These are phyloP conservation scores for Papilio demoleus DNA, from an alignment of 2,888 invertebrate genomes.

Conservation along the genomic window DNA sequence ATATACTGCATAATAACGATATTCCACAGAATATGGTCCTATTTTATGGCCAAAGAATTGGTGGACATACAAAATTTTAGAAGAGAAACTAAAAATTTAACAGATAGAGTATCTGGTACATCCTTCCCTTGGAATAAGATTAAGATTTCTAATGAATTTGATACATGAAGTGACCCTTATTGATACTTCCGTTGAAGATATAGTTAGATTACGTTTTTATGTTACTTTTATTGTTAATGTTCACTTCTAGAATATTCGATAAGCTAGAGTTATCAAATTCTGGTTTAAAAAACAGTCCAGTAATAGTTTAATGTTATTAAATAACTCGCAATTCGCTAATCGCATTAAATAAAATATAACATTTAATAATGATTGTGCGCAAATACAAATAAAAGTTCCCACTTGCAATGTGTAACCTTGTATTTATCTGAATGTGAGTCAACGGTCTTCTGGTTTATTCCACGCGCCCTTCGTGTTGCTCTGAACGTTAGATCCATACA, in stretches of 20 bases:
- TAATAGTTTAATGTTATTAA: no score
- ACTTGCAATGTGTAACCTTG: constrained; percentile 56
- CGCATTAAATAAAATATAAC: constrained; percentile 4
- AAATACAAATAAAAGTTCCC: constrained; percentile 27
- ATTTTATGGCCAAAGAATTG: no score
- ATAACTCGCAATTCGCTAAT: no score
- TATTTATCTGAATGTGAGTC: constrained; percentile 74
- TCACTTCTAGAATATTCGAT: background rate
- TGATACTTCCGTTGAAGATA: background rate
- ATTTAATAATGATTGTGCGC: constrained; percentile 19
- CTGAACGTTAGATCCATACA: constrained; percentile 55
- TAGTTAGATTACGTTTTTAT: background rate
- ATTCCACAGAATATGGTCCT: no score
- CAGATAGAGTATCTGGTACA: no score
- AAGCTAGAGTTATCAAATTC: no score
- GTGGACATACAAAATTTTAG: no score
- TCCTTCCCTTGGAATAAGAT: no score
- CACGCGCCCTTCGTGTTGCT: constrained; percentile 61
- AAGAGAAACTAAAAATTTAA: no score
- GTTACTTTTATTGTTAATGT: background rate
- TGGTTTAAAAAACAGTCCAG: no score
- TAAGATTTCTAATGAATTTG: no score
- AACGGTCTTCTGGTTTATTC: constrained; percentile 58
- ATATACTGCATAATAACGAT: no score
- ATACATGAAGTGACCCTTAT: constrained; percentile 3